Evolutionary conservation across 2,888 invertebrate species (phyloP).

Genomic region (Trachelus troglodyta): DNA sequence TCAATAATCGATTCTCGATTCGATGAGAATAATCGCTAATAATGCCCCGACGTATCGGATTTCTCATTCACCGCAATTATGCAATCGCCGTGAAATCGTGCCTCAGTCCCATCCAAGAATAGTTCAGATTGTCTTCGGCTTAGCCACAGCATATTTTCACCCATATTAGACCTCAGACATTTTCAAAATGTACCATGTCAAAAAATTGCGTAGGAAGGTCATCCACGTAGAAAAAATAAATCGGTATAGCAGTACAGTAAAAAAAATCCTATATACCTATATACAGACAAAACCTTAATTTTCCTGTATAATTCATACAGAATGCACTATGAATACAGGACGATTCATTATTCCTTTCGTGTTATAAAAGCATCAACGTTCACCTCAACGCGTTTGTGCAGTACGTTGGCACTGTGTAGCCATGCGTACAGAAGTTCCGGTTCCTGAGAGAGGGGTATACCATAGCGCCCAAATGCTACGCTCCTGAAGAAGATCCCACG

Average conservation of each 20-base stretch:
- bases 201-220: background rate
- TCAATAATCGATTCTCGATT: background rate
- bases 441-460: background rate
- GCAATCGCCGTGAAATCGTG: background rate
- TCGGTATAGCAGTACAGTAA: background rate
- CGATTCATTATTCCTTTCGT: background rate
- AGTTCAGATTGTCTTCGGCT: background rate
- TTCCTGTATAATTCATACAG: background rate
- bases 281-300: background rate
- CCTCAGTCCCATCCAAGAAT: background rate
- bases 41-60: background rate
- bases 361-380: background rate
- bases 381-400: background rate
- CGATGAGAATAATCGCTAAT: background rate
- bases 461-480: background rate
- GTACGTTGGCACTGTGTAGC: background rate
- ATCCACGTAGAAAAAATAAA: background rate
- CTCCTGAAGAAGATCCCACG: constrained; percentile 17
- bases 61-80: background rate
- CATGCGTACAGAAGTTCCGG: background rate
- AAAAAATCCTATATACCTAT: background rate
- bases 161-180: background rate
- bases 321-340: background rate
- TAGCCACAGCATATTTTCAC: background rate
- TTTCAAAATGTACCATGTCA: background rate